These are phyloP conservation scores for Boloria selene DNA, from an alignment of 2,888 invertebrate species.

Conservation along the genomic window DNA sequence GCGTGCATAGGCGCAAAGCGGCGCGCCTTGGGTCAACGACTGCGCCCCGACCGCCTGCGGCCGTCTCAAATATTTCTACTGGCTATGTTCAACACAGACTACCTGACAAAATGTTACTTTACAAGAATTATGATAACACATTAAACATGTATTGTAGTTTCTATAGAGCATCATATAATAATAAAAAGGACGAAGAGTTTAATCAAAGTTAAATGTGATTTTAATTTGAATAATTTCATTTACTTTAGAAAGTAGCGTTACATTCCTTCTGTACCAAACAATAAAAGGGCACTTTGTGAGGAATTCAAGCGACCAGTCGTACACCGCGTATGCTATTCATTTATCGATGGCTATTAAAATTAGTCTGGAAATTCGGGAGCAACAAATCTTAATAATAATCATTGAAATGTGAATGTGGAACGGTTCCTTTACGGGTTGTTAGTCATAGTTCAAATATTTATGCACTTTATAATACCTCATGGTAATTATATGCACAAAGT, in stretches of 20 bases:
- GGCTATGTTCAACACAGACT: slow-evolving; percentile 49
- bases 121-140: slow-evolving; percentile 42
- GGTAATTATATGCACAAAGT: slow-evolving; percentile 24
- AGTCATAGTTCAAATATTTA: slow-evolving; percentile 15
- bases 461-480: background rate
- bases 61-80: slow-evolving; percentile 54
- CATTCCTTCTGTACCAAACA: slow-evolving; percentile 43
- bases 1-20: slow-evolving; percentile 49
- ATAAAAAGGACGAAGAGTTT: background rate
- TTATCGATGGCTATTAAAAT: slow-evolving; percentile 54
- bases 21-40: slow-evolving; percentile 69
- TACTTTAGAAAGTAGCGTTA: slow-evolving; percentile 3
- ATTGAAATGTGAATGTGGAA: slow-evolving; percentile 30
- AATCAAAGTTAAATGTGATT: background rate
- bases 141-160: background rate
- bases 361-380: slow-evolving; percentile 46
- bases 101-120: slow-evolving; percentile 37
- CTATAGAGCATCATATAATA: background rate
- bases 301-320: slow-evolving; percentile 62
- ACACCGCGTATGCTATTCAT: slow-evolving; percentile 54
- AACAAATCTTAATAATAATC: slow-evolving; percentile 46
- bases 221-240: background rate
- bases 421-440: slow-evolving; percentile 25
- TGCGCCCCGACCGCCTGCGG: slow-evolving; percentile 45
- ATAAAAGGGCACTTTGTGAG: slow-evolving; percentile 62